Conservation (phyloP, 2,888 invertebrate species). For the Melanotus villosus region DNA sequence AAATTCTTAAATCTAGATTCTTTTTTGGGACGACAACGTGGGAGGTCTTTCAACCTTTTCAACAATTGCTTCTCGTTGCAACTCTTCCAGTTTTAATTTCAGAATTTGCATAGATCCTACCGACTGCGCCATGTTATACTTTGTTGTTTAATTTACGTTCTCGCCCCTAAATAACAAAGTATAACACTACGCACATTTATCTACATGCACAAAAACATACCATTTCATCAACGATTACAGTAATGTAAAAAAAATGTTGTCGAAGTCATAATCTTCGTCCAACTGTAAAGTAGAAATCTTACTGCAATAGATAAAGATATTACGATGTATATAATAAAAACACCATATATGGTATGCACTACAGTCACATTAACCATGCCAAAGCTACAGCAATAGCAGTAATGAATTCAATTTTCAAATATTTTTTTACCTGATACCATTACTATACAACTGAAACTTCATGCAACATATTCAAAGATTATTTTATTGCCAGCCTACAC, state of each 20-base stretch:
- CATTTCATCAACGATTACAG: not conserved
- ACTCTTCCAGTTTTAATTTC: too few species aligned
- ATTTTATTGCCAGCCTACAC: slow-evolving; percentile 1
- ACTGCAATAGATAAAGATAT: not conserved
- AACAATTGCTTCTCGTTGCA: too few species aligned
- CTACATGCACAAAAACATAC: too few species aligned
- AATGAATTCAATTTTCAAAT: slow-evolving; percentile 46
- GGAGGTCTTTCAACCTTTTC: too few species aligned
- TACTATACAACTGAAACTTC: slow-evolving; percentile 51
- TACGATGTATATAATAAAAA: not conserved
- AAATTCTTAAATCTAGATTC: too few species aligned
- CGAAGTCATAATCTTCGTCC: not conserved
- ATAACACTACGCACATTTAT: too few species aligned
- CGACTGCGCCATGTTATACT: too few species aligned
- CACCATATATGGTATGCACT: slow-evolving; percentile 36
- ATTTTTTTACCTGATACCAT: slow-evolving; percentile 53
- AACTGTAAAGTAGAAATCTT: not conserved
- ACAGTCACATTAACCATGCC: slow-evolving; percentile 54
- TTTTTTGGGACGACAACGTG: too few species aligned
- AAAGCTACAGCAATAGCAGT: slow-evolving; percentile 61
- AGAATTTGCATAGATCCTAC: too few species aligned
- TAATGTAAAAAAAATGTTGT: not conserved
- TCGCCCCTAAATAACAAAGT: too few species aligned
- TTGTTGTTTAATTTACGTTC: too few species aligned
- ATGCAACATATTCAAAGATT: slow-evolving; percentile 34